These are phyloP conservation scores for Drosophila nigricruria DNA, from an alignment of 2,888 invertebrate genomes.

Conservation along the genomic window DNA sequence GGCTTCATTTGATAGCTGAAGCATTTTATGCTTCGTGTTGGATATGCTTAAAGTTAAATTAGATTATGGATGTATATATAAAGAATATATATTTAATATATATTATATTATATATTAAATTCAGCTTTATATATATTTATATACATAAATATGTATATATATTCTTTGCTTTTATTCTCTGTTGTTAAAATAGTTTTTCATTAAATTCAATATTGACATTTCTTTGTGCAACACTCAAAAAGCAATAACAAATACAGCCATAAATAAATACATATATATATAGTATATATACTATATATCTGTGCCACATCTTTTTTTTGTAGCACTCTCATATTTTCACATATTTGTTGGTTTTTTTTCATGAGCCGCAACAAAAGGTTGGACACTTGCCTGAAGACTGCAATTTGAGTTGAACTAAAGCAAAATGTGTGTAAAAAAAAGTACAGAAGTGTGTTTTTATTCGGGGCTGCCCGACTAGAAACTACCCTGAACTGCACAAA, in stretches of 20 bases:
- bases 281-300: too few relatives aligned
- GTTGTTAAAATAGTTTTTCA: background rate
- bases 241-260: constrained; percentile 4
- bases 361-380: constrained; percentile 7
- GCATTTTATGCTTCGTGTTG: constrained; percentile 1
- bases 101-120: too few relatives aligned
- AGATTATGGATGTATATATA: too few relatives aligned
- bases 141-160: background rate
- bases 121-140: background rate
- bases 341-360: constrained; percentile 19
- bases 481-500: background rate
- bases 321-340: constrained; percentile 11
- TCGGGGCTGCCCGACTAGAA: background rate
- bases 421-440: background rate
- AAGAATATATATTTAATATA: background rate
- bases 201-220: constrained; percentile 27
- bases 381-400: constrained; percentile 17
- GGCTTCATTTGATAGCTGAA: background rate
- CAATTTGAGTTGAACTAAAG: background rate
- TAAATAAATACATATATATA: constrained; percentile 6
- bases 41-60: background rate
- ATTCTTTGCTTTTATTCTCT: background rate
- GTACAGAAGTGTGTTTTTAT: background rate
- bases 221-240: constrained; percentile 30
- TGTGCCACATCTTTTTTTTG: constrained; percentile 18